Evolutionary conservation across 1,140 invertebrate genomes (phyloP).

Genomic region (Platyscapa corneri): DNA sequence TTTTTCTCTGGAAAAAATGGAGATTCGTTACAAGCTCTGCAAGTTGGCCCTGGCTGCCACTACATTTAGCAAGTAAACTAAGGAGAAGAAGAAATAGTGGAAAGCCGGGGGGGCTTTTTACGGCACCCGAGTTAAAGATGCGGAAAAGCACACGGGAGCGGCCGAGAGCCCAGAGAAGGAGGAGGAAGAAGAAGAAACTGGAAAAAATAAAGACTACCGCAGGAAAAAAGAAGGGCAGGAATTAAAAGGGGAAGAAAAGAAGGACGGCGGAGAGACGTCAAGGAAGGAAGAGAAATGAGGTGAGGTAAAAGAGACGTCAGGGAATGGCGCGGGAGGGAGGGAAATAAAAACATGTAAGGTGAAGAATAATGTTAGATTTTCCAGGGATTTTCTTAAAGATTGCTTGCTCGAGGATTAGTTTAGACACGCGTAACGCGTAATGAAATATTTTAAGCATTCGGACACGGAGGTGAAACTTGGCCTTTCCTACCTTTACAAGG

Average conservation of each 20-base stretch:
- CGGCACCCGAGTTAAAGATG: slow-evolving; percentile 28
- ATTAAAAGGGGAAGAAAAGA: slow-evolving; percentile 18
- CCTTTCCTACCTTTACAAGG: neutral
- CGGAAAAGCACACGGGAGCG: slow-evolving; percentile 12
- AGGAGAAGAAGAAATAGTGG: slow-evolving; percentile 14
- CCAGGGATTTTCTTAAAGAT: neutral
- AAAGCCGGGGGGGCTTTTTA: slow-evolving; percentile 21
- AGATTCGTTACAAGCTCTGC: neutral
- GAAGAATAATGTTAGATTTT: neutral
- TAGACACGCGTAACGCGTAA: neutral
- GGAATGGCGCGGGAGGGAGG: neutral
- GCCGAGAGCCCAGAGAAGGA: neutral
- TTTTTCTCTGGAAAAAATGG: neutral
- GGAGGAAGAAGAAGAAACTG: neutral
- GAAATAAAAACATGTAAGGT: slow-evolving; percentile 2
- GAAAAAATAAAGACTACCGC: neutral
- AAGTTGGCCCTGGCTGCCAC: neutral
- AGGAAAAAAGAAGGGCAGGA: neutral
- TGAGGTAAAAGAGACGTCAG: slow-evolving; percentile 19
- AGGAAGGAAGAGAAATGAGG: slow-evolving; percentile 13
- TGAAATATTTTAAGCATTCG: neutral
- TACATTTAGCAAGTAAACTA: slow-evolving; percentile 14
- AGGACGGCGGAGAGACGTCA: neutral
- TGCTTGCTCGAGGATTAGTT: neutral
- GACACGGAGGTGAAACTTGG: neutral